Percentiles rank a stretch among this genome's conserved stretches.
These are phyloP conservation scores for Hesperia comma DNA, from an alignment of 2,888 invertebrate species.

Conservation along the genomic window DNA sequence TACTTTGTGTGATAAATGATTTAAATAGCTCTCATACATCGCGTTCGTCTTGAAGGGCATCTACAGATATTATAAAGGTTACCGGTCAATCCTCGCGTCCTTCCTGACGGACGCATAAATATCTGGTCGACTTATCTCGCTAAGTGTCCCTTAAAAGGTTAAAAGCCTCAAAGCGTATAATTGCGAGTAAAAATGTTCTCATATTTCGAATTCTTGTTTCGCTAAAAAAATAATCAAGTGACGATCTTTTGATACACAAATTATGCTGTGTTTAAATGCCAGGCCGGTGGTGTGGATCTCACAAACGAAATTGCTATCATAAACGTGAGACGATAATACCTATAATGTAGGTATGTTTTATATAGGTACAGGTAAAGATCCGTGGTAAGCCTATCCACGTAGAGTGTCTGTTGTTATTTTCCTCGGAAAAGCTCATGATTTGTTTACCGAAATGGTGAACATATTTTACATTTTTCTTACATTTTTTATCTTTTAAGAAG, in stretches of 20 bases:
- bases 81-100: constrained; percentile 29
- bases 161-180: constrained; percentile 16
- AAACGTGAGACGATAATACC: no score
- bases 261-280: background rate
- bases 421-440: no score
- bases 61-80: constrained; percentile 30
- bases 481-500: no score
- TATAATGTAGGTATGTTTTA: no score
- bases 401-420: no score
- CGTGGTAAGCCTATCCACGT: no score
- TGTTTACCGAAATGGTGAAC: no score
- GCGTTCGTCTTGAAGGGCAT: constrained; percentile 21
- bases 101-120: constrained; percentile 25
- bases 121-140: constrained; percentile 23
- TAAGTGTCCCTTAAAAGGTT: constrained; percentile 21
- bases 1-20: constrained; percentile 23
- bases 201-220: background rate
- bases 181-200: constrained; percentile 15
- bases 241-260: background rate
- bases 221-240: constrained; percentile 1
- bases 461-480: no score
- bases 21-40: constrained; percentile 29
- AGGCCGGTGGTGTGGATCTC: no score
- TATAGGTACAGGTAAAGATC: no score
- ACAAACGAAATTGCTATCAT: no score